Conservation (phyloP, 2,113 vertebrate genomes). For the Pluvialis apricaria region DNA sequence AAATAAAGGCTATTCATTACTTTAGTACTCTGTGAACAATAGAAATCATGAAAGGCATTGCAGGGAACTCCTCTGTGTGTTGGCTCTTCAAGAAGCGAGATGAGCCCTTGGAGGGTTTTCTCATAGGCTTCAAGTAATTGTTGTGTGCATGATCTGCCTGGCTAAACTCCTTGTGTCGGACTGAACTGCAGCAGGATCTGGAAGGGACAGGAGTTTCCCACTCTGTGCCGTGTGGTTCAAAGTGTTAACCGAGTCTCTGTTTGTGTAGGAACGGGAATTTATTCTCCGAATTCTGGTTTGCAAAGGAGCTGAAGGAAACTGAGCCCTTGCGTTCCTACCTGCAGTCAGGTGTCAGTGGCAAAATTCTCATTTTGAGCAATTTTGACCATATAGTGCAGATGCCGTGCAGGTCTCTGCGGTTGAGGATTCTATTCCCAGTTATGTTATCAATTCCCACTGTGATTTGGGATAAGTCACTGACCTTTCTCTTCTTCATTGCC, state of each 20-base stretch:
- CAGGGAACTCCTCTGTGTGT: conserved; percentile 42
- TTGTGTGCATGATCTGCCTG: conserved; percentile 54
- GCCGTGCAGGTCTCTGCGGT: background rate
- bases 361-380: background rate
- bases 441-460: background rate
- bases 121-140: conserved; percentile 47
- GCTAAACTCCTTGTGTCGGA: conserved; percentile 40
- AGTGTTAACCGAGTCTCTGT: background rate
- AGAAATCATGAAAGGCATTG: conserved; percentile 45
- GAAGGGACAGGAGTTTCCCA: background rate
- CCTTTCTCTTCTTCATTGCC: background rate
- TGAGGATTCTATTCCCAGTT: background rate
- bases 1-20: conserved; percentile 64
- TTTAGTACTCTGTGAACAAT: conserved; percentile 33
- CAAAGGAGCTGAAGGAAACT: background rate
- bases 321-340: background rate
- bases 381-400: background rate
- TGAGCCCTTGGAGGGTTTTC: conserved; percentile 13
- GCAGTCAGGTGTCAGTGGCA: background rate
- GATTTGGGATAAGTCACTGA: background rate
- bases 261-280: background rate
- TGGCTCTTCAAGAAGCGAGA: conserved; percentile 41
- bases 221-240: background rate
- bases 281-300: background rate
- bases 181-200: background rate